A percentile compares a stretch with the other conserved stretches of the same genome.
phyloP scores from a whole-genome alignment of 2,797 vertebrate species.

The Toxotes lorentzi region DNA sequence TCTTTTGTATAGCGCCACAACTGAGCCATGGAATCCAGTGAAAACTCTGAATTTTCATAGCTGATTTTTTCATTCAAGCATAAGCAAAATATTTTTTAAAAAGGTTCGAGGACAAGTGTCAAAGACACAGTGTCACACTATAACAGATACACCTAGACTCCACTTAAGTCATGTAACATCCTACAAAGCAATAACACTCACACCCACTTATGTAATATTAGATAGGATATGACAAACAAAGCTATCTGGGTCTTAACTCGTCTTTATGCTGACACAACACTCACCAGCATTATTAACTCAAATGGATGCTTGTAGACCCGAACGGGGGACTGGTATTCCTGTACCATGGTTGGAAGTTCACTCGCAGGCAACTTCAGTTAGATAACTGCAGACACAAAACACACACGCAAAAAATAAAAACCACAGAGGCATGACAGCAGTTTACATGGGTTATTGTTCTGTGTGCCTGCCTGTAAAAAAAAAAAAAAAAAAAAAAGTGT shows the following conservation, averaged over 20 bases:
- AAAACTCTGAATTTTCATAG: background rate
- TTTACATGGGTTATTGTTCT: background rate
- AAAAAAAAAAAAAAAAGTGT: background rate
- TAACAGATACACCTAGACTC: background rate
- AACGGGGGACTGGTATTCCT: constrained; percentile 96
- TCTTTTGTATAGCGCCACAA: background rate
- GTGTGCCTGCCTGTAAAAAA: background rate
- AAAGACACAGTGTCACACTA: background rate
- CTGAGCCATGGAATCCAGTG: background rate
- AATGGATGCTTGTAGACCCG: constrained; percentile 96
- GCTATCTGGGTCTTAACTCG: background rate
- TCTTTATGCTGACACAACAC: constrained; percentile 62
- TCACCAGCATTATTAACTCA: constrained; percentile 96
- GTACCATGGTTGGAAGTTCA: constrained; percentile 90
- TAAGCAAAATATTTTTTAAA: background rate
- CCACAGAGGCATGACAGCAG: background rate
- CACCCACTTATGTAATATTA: background rate
- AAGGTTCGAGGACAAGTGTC: background rate
- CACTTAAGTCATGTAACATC: background rate
- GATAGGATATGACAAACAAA: background rate
- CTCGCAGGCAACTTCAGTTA: constrained; percentile 37
- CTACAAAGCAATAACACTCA: background rate
- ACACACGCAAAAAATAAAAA: background rate
- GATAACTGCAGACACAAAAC: background rate
- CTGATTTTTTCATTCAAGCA: background rate